Evolutionary conservation across 2,113 vertebrate species (phyloP).

Genomic region (Chrysemys picta): DNA sequence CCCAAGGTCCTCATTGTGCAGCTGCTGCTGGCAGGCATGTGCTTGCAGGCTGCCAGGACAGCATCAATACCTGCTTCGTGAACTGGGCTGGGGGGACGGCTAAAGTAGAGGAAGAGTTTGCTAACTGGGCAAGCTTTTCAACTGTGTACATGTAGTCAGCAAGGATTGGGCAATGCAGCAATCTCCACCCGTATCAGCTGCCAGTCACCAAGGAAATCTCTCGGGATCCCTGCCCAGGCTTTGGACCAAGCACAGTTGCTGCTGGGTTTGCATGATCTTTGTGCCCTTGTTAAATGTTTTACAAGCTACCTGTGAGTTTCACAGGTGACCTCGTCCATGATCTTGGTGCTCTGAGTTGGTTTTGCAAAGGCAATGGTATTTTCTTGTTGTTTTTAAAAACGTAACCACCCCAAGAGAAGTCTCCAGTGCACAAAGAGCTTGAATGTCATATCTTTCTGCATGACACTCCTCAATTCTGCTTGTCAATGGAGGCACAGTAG

Average conservation of each 20-base stretch:
- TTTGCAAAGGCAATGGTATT: not conserved
- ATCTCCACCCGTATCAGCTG: not conserved
- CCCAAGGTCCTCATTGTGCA: slow-evolving; percentile 3
- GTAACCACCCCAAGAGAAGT: not conserved
- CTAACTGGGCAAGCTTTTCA: not conserved
- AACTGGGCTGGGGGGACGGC: not conserved
- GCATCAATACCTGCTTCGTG: not conserved
- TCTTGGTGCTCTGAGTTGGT: not conserved
- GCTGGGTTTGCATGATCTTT: not conserved
- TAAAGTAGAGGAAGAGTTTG: not conserved
- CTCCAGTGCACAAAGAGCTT: not conserved
- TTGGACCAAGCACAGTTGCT: not conserved
- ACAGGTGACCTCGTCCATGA: not conserved
- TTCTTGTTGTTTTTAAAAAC: not conserved
- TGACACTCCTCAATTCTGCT: not conserved
- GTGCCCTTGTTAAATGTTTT: not conserved
- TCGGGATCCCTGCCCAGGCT: not conserved
- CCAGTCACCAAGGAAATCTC: not conserved
- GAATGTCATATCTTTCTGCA: not conserved
- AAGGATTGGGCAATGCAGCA: not conserved
- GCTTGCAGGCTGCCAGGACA: slow-evolving; percentile 29
- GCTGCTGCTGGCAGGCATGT: slow-evolving; percentile 40
- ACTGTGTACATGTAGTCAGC: fast-evolving
- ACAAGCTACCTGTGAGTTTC: not conserved
- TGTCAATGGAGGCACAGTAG: not conserved